Base-by-base conservation (phyloP, 1,140 invertebrate species). In the Portunus trituberculatus region DNA sequence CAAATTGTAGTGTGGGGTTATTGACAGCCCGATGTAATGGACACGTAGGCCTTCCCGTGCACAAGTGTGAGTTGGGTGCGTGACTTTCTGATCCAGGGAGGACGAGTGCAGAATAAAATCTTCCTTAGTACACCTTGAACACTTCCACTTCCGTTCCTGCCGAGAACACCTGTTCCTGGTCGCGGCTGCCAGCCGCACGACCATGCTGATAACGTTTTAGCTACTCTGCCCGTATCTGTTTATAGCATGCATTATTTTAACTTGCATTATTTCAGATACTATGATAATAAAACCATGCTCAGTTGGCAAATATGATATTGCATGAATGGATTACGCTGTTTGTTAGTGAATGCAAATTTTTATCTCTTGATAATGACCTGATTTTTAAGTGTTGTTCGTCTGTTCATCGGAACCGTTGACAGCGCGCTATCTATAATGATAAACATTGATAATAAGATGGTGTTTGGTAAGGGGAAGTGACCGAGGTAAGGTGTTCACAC, bases 401-500 rank as follows among this genome's bases (percentile, higher is more conserved):
- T 1, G 8, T 76, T 7, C 67, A n/a, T 76, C 6, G 67, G 67
- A n/a, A 25, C 0, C n/a, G 20, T 76, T n/a, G 67, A 20, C 4
- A 20, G 20, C 8, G 16, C 25, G 67, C n/a, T n/a, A 76, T 25
- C 4, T n/a, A n/a, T 12, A 25, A 7, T 76, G 67, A 76, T 76
- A 25, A 25, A n/a, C 67, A 76, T 7, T 76, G 67, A 25, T n/a
- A 76, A 1, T 8, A 20, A 2, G 67, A n/a, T 76, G 25, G n/a
- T 76, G 67, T 76, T 12, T 76, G 67, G 4, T 59, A 10, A 39
- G 52, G 90, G 12, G 12, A 20, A 12, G 52, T 7, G 39, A 31
- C 59, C 28, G 10, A 82, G 93, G 25, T 7, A 25, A 93, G 92
- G 87, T 95, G 95, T 95, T 95, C 88, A 88, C 86, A 88, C 94